A percentile compares a stretch with the other conserved stretches of the same genome.
Conservation (phyloP, 2,888 invertebrate species). For the Apodemia duryi region DNA sequence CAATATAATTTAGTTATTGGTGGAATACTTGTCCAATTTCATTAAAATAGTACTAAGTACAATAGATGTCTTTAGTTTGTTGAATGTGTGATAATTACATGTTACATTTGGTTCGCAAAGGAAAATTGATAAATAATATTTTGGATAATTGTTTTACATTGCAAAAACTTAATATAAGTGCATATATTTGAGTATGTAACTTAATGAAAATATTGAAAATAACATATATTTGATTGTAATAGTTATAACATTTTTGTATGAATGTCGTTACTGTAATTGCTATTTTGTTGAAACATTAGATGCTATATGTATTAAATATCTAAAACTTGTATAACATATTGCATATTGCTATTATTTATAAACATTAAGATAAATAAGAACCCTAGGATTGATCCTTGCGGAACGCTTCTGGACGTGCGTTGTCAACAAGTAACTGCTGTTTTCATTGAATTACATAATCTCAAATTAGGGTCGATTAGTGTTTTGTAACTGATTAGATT, state of each 20-base stretch:
- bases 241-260: neutral
- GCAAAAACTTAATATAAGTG: neutral
- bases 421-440: neutral
- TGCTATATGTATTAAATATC: too few species aligned
- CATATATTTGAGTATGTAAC: neutral
- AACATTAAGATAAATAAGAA: neutral
- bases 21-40: neutral
- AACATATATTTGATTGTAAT: neutral
- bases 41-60: neutral
- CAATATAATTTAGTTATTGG: neutral
- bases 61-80: neutral
- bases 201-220: neutral
- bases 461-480: slow-evolving; percentile 1
- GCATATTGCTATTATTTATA: too few species aligned
- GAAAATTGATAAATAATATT: neutral
- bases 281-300: neutral
- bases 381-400: neutral
- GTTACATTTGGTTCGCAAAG: neutral
- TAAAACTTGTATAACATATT: too few species aligned
- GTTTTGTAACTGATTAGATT: slow-evolving; percentile 22
- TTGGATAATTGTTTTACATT: neutral
- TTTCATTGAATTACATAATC: slow-evolving; percentile 2
- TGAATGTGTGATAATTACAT: neutral
- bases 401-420: neutral
- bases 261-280: neutral